Evolutionary conservation across 2,888 invertebrate genomes (phyloP), one percentile per base, ranked within the genome.

Genomic region (Alcis repandata): DNA sequence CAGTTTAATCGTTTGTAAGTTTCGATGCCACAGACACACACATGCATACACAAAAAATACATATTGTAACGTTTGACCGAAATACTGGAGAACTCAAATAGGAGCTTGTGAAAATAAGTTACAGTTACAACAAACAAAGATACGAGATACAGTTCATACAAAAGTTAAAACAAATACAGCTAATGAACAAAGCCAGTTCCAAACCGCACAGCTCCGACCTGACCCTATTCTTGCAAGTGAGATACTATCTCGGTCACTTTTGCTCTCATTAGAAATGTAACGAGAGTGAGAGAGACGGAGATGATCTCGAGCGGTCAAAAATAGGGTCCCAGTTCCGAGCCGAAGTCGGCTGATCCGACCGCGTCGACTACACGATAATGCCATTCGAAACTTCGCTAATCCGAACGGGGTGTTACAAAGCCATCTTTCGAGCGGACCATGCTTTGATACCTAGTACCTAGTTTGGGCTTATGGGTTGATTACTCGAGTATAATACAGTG

Each of bases 341-440:
- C 63, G 46, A 63, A 64, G 59, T 53, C 54, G 38, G 19, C 20
- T 38, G 59, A 67, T 63, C 65, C 63, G 63, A 58, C 32, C 15
- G 38, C 33, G 46, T n/a, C 46, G 20, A n/a, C 20, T 66, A 73
- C 72, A 73, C 19, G 69, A 64, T 68, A 71, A 71, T 66, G 72
- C 72, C 69, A 69, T 73, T 67, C 51, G 27, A 27, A 69, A 71
- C 68, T 73, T 73, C 46, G 59, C 32, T 73, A 67, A 73, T 68
- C 72, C 68, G 10, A 62, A 62, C 54, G 57, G 58, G 62, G 63
- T 60, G 67, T 48, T 62, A 48, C 54, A 58, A 63, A 70, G 63
- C 65, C 63, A 57, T 41, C 51, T 46, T 49, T 2, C 11, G 22
- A 45, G n/a, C 20, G 17, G 33, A 32, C 19, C 36, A 33, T 11